Evolutionary conservation across 2,113 vertebrate species (phyloP).

Genomic region (Dunckerocampus dactyliophorus): DNA sequence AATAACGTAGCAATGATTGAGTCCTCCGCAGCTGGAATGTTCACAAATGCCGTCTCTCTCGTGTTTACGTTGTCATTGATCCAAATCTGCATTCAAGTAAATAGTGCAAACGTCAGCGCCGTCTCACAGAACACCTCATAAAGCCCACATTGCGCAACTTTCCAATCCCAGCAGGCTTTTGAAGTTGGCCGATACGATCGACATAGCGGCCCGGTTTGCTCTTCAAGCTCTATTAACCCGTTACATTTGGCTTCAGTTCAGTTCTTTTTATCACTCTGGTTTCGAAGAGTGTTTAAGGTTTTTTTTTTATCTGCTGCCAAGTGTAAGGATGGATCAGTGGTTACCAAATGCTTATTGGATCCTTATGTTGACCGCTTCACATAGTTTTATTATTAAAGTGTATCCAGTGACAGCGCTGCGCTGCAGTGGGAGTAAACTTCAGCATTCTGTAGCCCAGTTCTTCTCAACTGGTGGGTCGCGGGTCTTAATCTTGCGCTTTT

Average conservation of each 20-base stretch:
- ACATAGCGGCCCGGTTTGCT: slow-evolving; percentile 2
- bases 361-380: slow-evolving; percentile 19
- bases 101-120: neutral
- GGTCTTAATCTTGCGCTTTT: too few species aligned
- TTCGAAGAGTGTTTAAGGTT: neutral
- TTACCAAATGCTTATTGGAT: slow-evolving; percentile 4
- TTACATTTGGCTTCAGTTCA: slow-evolving; percentile 10
- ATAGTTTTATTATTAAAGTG: slow-evolving; percentile 6
- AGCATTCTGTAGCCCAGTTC: neutral
- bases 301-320: slow-evolving; percentile 13
- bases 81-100: slow-evolving; percentile 10
- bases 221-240: slow-evolving; percentile 11
- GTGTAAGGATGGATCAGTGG: slow-evolving; percentile 18
- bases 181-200: slow-evolving; percentile 10
- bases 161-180: slow-evolving; percentile 12
- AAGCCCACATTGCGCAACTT: slow-evolving; percentile 9
- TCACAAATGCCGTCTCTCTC: neutral
- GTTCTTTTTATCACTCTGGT: slow-evolving; percentile 3
- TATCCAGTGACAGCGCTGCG: slow-evolving; percentile 5
- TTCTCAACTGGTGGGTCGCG: too few species aligned
- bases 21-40: neutral
- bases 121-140: neutral
- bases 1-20: neutral
- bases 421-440: neutral
- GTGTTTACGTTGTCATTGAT: slow-evolving; percentile 10